Evolutionary conservation across 2,797 vertebrate species (phyloP), one percentile per base, ranked within the genome.

Genomic region (Onychomys torridus): DNA sequence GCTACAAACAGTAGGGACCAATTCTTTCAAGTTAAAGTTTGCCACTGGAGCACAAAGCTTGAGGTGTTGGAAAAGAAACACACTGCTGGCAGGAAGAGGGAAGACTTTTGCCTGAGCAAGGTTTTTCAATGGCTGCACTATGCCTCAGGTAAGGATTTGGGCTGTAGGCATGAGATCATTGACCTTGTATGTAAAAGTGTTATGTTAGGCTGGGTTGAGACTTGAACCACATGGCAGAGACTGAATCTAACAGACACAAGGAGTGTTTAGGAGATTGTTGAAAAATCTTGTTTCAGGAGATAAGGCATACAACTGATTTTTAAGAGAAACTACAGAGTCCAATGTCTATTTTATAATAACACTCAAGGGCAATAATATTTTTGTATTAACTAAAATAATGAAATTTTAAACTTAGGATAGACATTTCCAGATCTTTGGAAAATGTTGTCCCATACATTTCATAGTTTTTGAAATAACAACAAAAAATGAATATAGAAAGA

Each of bases 11-110:
- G 55, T 17, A n/a, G 5, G 21, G 32, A 21, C 43, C 16, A 21
- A 5, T 10, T 34, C 14, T 5, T 81, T 12, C 2, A 3, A 40
- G 5, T 14, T 0, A 19, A 61, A 40, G 2, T 12, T 32, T 49
- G 17, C 9, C 25, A 5, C 34, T 6, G 37, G 3, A 37, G 40
- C 25, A 29, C 1, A 52, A 12, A 90, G 6, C 14, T 40, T 52
- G 27, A 23, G 1, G 2, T 57, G 10, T 71, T 76, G 17, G 1
- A 52, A 57, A 88, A 67, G 17, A 69, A 73, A 5, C 63, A n/a
- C 23, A 23, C 61, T 46, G 16, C 40, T 29, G 25, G 23, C 4
- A 57, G 13, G 40, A 49, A 73, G 19, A 43, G 32, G 21, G n/a
- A 34, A 43, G 40, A 32, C 57, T 11, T 57, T 57, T 89, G 21